Conservation (phyloP, 2,888 invertebrate genomes). For the Drosophila cognata region DNA sequence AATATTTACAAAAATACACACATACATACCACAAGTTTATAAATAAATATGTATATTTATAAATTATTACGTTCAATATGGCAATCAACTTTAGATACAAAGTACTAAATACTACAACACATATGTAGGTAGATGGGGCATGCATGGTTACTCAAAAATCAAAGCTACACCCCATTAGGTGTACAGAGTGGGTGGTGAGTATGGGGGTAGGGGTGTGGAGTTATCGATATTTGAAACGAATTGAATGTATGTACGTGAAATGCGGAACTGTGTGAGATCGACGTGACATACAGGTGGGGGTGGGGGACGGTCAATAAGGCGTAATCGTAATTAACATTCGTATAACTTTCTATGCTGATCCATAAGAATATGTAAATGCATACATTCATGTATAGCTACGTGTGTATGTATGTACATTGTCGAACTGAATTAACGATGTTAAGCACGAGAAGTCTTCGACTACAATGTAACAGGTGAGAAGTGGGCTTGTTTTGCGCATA, state of each 20-base stretch:
- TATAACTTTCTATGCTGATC: slow-evolving; percentile 7
- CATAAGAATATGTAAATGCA: slow-evolving; percentile 10
- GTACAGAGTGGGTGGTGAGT: slow-evolving; percentile 2
- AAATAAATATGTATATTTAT: background rate
- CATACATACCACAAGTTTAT: background rate
- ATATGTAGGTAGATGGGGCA: slow-evolving; percentile 9
- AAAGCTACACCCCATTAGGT: slow-evolving; percentile 9
- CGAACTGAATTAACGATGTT: slow-evolving; percentile 30
- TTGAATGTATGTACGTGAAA: slow-evolving; percentile 3
- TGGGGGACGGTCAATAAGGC: background rate
- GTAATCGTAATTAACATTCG: slow-evolving; percentile 3
- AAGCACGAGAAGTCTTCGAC: slow-evolving; percentile 34
- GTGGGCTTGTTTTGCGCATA: slow-evolving; percentile 72
- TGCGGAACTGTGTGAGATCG: slow-evolving; percentile 7
- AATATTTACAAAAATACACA: background rate
- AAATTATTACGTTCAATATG: slow-evolving; percentile 5
- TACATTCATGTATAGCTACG: slow-evolving; percentile 1
- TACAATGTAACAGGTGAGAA: slow-evolving; percentile 75
- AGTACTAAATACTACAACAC: slow-evolving; percentile 3
- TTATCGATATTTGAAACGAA: slow-evolving; percentile 16
- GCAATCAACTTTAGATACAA: slow-evolving; percentile 7
- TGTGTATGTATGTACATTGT: slow-evolving; percentile 16
- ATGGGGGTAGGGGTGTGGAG: slow-evolving; percentile 1
- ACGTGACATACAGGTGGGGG: slow-evolving; percentile 15
- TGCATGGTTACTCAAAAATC: slow-evolving; percentile 14